Percentiles rank a stretch among this genome's conserved stretches.
These are phyloP conservation scores for Dissostichus mawsoni DNA, from an alignment of 2,113 vertebrate species.

Conservation along the genomic window DNA sequence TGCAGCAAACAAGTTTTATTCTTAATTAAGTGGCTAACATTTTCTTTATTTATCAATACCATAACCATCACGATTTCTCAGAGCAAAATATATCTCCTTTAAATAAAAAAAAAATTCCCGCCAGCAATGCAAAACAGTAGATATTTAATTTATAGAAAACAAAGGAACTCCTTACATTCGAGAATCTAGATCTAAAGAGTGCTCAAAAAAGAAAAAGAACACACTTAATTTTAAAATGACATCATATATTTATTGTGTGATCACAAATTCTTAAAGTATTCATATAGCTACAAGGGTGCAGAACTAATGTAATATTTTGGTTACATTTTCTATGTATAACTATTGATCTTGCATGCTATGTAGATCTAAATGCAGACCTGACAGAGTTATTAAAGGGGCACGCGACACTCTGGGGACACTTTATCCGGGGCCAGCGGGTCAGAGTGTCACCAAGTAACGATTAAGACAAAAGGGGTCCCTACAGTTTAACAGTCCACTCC, in stretches of 20 bases:
- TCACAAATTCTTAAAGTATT: conserved; percentile 2
- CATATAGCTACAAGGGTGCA: neutral
- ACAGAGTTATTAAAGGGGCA: conserved; percentile 65
- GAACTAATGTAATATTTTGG: conserved; percentile 31
- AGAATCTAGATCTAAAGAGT: neutral
- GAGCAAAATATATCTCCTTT: neutral
- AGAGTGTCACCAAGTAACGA: conserved; percentile 74
- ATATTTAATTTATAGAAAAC: neutral
- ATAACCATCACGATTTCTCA: neutral
- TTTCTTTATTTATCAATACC: neutral
- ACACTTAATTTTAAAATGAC: neutral
- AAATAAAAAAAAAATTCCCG: neutral
- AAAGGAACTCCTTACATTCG: neutral
- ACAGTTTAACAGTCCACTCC: conserved; percentile 77
- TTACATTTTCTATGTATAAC: conserved; percentile 38
- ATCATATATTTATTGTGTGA: conserved; percentile 3
- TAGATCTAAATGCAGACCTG: conserved; percentile 54
- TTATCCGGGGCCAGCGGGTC: conserved; percentile 73
- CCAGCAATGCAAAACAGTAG: neutral
- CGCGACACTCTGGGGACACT: conserved; percentile 71
- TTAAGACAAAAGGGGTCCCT: conserved; percentile 83
- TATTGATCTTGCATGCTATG: conserved; percentile 60
- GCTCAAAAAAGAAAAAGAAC: neutral
- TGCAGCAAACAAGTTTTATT: neutral
- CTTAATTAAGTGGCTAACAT: neutral